Base-by-base conservation (phyloP, 30 jellyfish, hydroid and myxozoan genomes). In the Sanderia malayensis region DNA sequence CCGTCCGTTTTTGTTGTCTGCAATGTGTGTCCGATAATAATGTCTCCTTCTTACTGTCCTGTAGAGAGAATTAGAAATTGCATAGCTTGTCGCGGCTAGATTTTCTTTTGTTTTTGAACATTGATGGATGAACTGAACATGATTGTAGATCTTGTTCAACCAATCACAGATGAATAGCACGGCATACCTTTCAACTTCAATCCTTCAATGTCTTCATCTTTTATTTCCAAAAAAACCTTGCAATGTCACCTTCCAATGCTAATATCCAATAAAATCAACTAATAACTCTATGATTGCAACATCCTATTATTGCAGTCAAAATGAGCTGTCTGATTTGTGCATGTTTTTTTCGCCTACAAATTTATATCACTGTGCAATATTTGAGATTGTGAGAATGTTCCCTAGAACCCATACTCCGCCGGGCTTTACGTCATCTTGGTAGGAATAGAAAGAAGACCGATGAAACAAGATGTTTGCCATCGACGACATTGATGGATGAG, bases 401-500 rank as follows among this genome's bases (percentile, higher is more conserved):
- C 13, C 52, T 37, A 37, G 52, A 37, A 4, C 61, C 87, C 80
- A 76, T 69, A 9, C 66, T 80, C 47, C 79, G 44, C 31, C 7
- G 53, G n/a, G n/a, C n/a, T 61, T 9, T 71, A 58, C 86, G 86
- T 61, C 81, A 46, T n/a, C 25, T 69, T 58, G 44, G 32, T 69
- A 20, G 25, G 53, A 49, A 18, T 49, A 20, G 52, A 37, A 41
- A n/a, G n/a, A 44, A 22, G 64, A 24, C 64, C 61, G 65, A 65
- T 65, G 79, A 37, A 67, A 46, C 23, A 67, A 15, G 18, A 30
- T n/a, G 45, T 9, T 32, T 58, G 68, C 27, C 20, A 46, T 10
- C 45, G 41, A n/a, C 47, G 87, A 76, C 87, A 63, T 64, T 76
- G 87, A 76, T 76, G 87, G 80, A 76, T 76, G 80, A 63, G 32